Evolutionary conservation across 2,888 invertebrate genomes (phyloP), one percentile per base, ranked within the genome.

Genomic region (Plebejus melissa): DNA sequence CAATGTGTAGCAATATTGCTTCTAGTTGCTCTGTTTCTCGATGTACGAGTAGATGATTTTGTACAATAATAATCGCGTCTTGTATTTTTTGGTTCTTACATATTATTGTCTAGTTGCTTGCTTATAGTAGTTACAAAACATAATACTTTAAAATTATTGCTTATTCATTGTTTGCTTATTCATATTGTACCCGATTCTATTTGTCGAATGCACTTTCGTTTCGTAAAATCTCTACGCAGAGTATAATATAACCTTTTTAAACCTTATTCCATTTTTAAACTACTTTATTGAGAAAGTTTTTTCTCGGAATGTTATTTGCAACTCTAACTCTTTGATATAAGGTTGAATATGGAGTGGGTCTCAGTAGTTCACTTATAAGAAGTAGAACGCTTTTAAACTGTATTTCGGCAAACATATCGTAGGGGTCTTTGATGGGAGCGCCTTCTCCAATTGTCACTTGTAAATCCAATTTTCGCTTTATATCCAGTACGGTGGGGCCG

Each of bases 381-480:
- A 86, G 82, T 86, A 86, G 82, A 86, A 84, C 82, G 83, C 86
- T 86, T 88, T 87, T 85, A 87, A 88, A 87, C 84, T 87, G 84
- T 89, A 90, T 89, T 88, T 90, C 86, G 86, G 87, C 84, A 88
- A 89, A 90, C 86, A 88, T 90, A 86, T 87, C 84, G 86, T 78
- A 84, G 86, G 89, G 91, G 88, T 88, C 85, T 91, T 91, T 92
- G 91, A 93, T 90, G 88, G 91, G 86, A 88, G 87, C 88, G 88
- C 88, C 87, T 88, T 88, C 87, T 87, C 84, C 91, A 88, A 91
- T 93, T 90, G 92, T 93, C 90, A 92, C 89, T 86, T 90, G 87
- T 89, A 91, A 94, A 94, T 93, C 89, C 91, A 93, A 94, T 94
- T 94, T 91, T 88, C 88, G 89, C 89, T 90, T 88, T 90, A 91